These are phyloP conservation scores for Epizoanthus fatuus DNA, from an alignment of 92 coral and sea anemone genomes.

Conservation along the genomic window DNA sequence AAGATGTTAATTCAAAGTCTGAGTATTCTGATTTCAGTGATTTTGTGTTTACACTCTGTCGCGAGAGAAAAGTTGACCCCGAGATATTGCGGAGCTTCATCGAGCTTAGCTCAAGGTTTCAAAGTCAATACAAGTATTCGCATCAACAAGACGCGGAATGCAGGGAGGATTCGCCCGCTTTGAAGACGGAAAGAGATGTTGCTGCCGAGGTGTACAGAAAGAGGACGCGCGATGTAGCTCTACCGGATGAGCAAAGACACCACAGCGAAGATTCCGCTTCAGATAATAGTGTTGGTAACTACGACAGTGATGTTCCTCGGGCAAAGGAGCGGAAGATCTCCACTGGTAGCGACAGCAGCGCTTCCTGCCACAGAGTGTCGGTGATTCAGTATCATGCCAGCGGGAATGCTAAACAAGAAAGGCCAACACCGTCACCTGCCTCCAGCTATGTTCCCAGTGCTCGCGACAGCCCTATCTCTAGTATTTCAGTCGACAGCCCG, in stretches of 20 bases:
- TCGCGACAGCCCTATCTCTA: slow-evolving; percentile 39
- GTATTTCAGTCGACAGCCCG: slow-evolving; percentile 35
- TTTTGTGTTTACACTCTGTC: slow-evolving; percentile 31
- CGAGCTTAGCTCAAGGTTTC: slow-evolving; percentile 24
- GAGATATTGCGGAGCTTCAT: slow-evolving; percentile 34
- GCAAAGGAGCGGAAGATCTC: slow-evolving; percentile 27
- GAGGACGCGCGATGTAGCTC: slow-evolving; percentile 1
- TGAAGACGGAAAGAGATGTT: slow-evolving; percentile 15
- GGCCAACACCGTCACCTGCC: slow-evolving; percentile 34
- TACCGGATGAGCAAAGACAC: neutral
- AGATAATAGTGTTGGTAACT: too few relatives aligned
- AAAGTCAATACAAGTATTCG: slow-evolving; percentile 6
- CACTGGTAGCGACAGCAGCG: slow-evolving; percentile 23
- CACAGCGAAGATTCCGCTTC: neutral
- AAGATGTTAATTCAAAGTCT: neutral
- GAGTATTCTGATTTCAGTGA: slow-evolving; percentile 24
- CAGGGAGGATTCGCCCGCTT: neutral
- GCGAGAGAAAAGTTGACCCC: slow-evolving; percentile 25
- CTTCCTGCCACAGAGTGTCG: slow-evolving; percentile 83
- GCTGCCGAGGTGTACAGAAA: neutral
- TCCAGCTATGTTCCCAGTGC: slow-evolving; percentile 42
- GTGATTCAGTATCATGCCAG: slow-evolving; percentile 88
- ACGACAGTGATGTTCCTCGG: neutral
- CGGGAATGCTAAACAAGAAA: slow-evolving; percentile 22
- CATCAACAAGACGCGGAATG: neutral